A percentile compares a stretch with the other conserved stretches of the same genome.
phyloP scores from a whole-genome alignment of 2,113 vertebrate species.

The Neodon shergylaensis region DNA sequence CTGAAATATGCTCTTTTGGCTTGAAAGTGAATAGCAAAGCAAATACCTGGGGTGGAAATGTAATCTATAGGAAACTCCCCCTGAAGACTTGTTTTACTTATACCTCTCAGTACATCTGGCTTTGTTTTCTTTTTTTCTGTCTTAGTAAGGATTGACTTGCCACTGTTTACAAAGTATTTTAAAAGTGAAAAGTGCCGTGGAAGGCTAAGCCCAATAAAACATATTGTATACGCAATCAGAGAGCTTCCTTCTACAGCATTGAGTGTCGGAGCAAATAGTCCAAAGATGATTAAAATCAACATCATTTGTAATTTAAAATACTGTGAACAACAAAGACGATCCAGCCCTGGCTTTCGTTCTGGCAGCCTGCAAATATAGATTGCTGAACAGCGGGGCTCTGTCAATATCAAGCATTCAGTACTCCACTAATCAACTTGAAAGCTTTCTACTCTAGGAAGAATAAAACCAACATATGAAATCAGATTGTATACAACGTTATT shows the following conservation, averaged over 20 bases:
- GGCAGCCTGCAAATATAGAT: conserved; percentile 74
- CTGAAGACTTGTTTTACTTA: not conserved
- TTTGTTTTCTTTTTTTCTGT: conserved; percentile 24
- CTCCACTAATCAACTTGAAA: conserved; percentile 62
- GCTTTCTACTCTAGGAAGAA: conserved; percentile 53
- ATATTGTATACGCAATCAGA: conserved; percentile 54
- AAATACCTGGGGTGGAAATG: not conserved
- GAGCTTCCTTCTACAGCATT: conserved; percentile 40
- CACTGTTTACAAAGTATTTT: conserved; percentile 68
- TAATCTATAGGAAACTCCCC: not conserved
- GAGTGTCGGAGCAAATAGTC: conserved; percentile 37
- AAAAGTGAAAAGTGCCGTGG: conserved; percentile 54
- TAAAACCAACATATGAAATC: conserved; percentile 43
- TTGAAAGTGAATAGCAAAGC: conserved; percentile 26
- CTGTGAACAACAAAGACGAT: conserved; percentile 59
- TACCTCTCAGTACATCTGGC: not conserved
- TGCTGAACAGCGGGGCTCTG: conserved; percentile 57
- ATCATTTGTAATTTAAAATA: conserved; percentile 67
- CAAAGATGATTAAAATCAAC: conserved; percentile 74
- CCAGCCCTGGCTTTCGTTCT: conserved; percentile 60
- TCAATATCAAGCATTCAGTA: conserved; percentile 71
- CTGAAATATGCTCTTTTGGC: not conserved
- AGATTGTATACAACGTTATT: conserved; percentile 57
- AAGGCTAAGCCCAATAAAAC: conserved; percentile 61
- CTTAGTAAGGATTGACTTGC: conserved; percentile 36